A percentile compares a stretch with the other conserved stretches of the same genome.
These are phyloP conservation scores for Delichon dasypus DNA, from an alignment of 2,797 vertebrate genomes.

Conservation along the genomic window DNA sequence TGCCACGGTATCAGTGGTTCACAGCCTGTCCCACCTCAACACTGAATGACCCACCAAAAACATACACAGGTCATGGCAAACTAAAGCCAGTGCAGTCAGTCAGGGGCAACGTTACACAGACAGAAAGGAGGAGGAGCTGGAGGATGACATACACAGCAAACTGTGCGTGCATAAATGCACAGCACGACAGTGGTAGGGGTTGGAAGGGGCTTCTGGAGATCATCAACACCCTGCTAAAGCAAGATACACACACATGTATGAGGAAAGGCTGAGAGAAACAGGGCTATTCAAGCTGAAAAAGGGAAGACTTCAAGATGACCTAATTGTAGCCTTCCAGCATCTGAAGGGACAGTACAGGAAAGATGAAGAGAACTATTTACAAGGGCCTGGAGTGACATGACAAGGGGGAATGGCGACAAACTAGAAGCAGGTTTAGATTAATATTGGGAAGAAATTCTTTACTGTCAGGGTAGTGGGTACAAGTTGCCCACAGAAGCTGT, in stretches of 20 bases:
- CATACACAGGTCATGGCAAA: background rate
- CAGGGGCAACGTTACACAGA: background rate
- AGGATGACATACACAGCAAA: background rate
- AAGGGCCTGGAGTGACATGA: background rate
- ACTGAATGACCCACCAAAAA: background rate
- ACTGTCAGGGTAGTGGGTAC: background rate
- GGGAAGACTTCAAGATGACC: background rate
- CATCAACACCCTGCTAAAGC: background rate
- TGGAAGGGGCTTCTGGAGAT: background rate
- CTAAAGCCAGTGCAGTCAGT: background rate
- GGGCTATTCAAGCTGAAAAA: background rate
- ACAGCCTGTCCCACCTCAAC: background rate
- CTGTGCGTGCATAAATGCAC: background rate
- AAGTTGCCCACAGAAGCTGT: background rate
- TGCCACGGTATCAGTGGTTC: accelerated
- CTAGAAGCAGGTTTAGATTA: background rate
- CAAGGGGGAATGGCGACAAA: background rate
- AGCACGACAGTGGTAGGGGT: background rate
- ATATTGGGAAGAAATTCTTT: background rate
- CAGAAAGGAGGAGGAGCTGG: background rate
- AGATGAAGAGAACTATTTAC: background rate
- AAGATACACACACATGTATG: background rate
- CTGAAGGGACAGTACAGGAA: background rate
- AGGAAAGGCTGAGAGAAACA: background rate
- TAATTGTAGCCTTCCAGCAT: background rate